Conservation (phyloP, 2,113 vertebrate species). For the Pelusios castaneus region DNA sequence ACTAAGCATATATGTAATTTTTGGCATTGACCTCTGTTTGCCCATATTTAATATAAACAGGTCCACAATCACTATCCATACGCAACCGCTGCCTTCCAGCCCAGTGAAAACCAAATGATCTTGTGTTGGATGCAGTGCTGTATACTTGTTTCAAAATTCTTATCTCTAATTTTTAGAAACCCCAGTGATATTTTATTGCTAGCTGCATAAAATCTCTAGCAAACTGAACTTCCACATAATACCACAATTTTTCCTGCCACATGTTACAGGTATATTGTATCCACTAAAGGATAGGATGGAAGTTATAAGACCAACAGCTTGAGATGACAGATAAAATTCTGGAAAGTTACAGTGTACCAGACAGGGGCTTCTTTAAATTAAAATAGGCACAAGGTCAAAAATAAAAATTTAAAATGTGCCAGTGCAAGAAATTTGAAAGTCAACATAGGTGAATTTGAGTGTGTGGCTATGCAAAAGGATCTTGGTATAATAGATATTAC, state of each 20-base stretch:
- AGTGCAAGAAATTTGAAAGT: not conserved
- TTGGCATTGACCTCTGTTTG: not conserved
- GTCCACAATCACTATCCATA: not conserved
- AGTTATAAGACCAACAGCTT: not conserved
- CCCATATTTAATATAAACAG: not conserved
- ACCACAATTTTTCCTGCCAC: not conserved
- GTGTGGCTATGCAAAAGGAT: not conserved
- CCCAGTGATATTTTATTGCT: not conserved
- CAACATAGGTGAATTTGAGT: not conserved
- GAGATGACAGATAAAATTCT: conserved; percentile 5
- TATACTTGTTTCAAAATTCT: not conserved
- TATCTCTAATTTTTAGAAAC: not conserved
- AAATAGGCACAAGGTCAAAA: not conserved
- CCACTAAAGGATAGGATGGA: not conserved
- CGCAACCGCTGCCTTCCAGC: not conserved
- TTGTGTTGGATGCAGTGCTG: not conserved
- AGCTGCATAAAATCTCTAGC: not conserved
- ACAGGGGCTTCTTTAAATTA: not conserved
- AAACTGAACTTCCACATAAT: not conserved
- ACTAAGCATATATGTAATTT: not conserved
- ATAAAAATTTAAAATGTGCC: not conserved
- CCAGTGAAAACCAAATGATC: not conserved
- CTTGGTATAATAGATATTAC: not conserved
- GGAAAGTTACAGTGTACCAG: not conserved
- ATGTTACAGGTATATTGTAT: not conserved